These are phyloP conservation scores for Aporrectodea caliginosa DNA, from an alignment of 1,140 invertebrate genomes.

Conservation along the genomic window DNA sequence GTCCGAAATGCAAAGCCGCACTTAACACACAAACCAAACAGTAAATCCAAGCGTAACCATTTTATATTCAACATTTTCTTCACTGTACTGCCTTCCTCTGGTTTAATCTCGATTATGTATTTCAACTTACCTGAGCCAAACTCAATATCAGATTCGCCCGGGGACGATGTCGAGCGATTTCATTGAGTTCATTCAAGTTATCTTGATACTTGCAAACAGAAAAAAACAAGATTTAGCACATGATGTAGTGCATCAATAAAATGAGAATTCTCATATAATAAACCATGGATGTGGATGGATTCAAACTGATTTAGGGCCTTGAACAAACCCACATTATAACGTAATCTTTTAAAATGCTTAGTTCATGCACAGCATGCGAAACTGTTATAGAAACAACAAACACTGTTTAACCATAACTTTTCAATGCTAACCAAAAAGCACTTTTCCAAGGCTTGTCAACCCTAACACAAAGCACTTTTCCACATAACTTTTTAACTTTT, in stretches of 20 bases:
- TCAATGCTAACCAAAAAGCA: too few relatives aligned
- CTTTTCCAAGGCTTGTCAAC: too few relatives aligned
- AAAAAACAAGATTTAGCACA: constrained; percentile 12
- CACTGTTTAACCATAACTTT: not conserved
- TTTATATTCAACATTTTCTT: too few relatives aligned
- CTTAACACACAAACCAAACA: too few relatives aligned
- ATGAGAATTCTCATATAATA: not conserved
- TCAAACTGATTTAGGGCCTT: not conserved
- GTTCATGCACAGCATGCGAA: not conserved
- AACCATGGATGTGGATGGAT: not conserved
- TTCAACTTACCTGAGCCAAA: constrained; percentile 73
- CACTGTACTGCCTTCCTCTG: too few relatives aligned
- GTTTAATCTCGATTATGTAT: too few relatives aligned
- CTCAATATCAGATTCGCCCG: constrained; percentile 80
- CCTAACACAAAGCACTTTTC: too few relatives aligned
- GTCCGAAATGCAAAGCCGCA: too few relatives aligned
- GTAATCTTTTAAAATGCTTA: not conserved
- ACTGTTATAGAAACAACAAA: not conserved
- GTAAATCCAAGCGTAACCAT: too few relatives aligned
- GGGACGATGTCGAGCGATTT: constrained; percentile 79
- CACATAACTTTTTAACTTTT: too few relatives aligned
- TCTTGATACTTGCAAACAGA: constrained; percentile 75
- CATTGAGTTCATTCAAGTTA: constrained; percentile 83
- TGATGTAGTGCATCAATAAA: not conserved
- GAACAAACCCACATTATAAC: not conserved